phyloP scores from a whole-genome alignment of 2,113 vertebrate species.

The Nanorana parkeri region DNA sequence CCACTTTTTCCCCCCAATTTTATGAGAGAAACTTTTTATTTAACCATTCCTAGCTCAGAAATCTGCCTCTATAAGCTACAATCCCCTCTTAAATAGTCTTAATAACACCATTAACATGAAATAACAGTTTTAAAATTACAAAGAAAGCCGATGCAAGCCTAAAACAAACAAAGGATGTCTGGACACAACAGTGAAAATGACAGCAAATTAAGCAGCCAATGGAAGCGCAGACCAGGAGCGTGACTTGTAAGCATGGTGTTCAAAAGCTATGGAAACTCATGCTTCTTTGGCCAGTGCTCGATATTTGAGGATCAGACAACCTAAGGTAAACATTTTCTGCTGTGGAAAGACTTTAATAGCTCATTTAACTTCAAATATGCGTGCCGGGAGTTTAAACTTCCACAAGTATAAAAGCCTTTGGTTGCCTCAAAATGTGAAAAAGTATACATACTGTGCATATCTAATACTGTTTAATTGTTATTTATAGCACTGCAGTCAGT shows the following conservation, averaged over 20 bases:
- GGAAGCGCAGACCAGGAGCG: conserved; percentile 40
- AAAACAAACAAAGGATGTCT: conserved; percentile 38
- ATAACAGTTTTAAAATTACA: conserved; percentile 22
- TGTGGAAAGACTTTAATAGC: background rate
- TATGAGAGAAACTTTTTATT: background rate
- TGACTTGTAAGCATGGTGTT: conserved; percentile 50
- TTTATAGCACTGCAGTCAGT: conserved; percentile 1
- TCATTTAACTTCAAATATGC: background rate
- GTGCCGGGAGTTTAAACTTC: background rate
- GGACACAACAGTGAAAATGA: conserved; percentile 54
- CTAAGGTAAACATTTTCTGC: background rate
- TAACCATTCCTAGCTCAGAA: background rate
- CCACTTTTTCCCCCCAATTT: background rate
- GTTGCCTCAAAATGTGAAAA: background rate
- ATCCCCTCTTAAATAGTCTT: no score
- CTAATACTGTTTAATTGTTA: background rate
- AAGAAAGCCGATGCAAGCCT: conserved; percentile 19
- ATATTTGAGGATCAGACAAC: background rate
- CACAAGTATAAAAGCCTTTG: background rate
- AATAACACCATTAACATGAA: background rate
- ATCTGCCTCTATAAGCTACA: no score
- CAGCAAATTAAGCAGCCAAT: conserved; percentile 50
- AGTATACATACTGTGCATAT: background rate
- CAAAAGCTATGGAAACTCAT: conserved; percentile 49
- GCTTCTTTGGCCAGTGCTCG: conserved; percentile 27